phyloP scores from a whole-genome alignment of 2,113 vertebrate species.

The Nyctereutes procyonoides region DNA sequence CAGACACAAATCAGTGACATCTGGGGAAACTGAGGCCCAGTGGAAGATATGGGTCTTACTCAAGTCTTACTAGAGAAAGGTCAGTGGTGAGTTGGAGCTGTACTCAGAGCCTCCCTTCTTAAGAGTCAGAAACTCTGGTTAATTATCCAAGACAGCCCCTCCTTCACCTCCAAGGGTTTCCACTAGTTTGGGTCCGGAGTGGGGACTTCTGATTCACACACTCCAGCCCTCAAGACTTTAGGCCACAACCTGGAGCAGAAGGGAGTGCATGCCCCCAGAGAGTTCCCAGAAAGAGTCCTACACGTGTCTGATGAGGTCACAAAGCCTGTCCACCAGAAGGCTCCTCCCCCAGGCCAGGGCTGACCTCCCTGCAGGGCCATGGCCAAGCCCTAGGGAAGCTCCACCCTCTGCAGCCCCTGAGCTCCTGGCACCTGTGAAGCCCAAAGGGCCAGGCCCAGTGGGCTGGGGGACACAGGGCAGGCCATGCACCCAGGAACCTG shows the following conservation, averaged over 20 bases:
- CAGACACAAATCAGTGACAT: accelerated
- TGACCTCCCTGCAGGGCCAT: not conserved
- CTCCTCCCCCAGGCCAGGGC: slow-evolving; percentile 38
- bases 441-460: not conserved
- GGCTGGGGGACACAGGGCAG: not conserved
- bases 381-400: slow-evolving; percentile 13
- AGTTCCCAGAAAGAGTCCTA: not conserved
- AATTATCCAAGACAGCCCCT: not conserved
- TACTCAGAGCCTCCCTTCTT: not conserved
- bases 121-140: not conserved
- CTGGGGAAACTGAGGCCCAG: not conserved
- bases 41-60: not conserved
- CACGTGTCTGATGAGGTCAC: slow-evolving; percentile 66
- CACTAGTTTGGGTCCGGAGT: not conserved
- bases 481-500: accelerated
- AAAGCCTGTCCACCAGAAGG: slow-evolving; percentile 38
- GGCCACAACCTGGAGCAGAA: not conserved
- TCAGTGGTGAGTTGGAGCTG: not conserved
- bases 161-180: not conserved
- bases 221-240: not conserved
- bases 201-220: not conserved
- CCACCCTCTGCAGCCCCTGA: not conserved
- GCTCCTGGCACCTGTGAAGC: not conserved
- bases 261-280: not conserved
- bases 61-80: not conserved